Conservation (phyloP, 2,797 vertebrate species). For the Cyclopterus lumpus region DNA sequence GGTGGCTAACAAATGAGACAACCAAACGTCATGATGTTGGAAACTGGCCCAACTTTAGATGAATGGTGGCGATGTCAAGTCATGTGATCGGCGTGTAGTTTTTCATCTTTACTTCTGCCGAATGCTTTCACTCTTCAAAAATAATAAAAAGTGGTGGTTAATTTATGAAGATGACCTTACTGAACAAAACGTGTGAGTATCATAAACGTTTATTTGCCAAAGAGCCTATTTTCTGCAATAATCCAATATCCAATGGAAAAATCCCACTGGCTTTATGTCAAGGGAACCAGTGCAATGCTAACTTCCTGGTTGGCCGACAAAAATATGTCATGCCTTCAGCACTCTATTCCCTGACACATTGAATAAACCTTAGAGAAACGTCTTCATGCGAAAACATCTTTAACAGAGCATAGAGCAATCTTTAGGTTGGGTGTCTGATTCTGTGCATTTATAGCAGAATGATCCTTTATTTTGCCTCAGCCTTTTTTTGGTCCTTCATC, state of each 20-base stretch:
- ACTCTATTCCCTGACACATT: not conserved
- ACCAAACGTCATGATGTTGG: too few relatives aligned
- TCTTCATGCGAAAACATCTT: not conserved
- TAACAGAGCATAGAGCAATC: not conserved
- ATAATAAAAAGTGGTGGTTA: not conserved
- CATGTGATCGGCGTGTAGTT: not conserved
- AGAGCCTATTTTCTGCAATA: not conserved
- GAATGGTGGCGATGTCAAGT: not conserved
- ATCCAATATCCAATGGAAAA: not conserved
- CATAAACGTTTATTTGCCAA: not conserved
- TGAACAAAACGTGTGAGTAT: not conserved
- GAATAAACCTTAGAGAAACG: not conserved
- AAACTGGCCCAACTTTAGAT: not conserved
- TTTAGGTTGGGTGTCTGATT: not conserved
- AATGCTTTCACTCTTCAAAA: not conserved
- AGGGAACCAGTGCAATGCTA: too few relatives aligned
- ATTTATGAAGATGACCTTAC: not conserved
- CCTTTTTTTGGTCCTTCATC: not conserved
- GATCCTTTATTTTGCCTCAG: too few relatives aligned
- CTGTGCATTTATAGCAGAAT: too few relatives aligned
- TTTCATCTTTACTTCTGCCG: not conserved
- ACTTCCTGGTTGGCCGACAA: not conserved
- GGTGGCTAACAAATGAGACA: too few relatives aligned
- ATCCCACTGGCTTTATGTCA: too few relatives aligned
- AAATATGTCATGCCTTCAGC: not conserved